These are phyloP conservation scores for Limosa lapponica DNA, from an alignment of 2,797 vertebrate genomes.

Conservation along the genomic window DNA sequence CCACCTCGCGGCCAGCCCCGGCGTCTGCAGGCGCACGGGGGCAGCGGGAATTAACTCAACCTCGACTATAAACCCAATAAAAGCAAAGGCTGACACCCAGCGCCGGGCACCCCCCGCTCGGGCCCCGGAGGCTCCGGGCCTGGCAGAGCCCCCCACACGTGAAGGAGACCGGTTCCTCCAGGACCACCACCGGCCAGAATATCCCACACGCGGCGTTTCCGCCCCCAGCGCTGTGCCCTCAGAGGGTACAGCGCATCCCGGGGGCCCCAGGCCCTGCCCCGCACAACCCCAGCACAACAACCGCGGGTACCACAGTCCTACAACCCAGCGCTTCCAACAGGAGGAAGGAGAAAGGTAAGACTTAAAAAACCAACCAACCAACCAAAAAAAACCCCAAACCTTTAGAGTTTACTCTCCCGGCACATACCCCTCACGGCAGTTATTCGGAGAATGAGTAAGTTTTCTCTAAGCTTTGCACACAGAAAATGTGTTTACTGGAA, in stretches of 20 bases:
- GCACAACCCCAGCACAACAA: neutral
- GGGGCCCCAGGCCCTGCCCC: neutral
- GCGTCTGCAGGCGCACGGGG: conserved; percentile 29
- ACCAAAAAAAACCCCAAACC: neutral
- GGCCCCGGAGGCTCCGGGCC: no score
- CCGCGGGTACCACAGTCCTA: neutral
- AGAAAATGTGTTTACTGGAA: neutral
- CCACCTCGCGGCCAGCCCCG: neutral
- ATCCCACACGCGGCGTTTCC: neutral
- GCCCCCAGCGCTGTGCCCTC: neutral
- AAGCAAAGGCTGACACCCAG: neutral
- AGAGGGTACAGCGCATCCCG: neutral
- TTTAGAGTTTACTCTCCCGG: conserved; percentile 1
- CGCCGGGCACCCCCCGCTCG: neutral
- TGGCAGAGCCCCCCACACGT: neutral
- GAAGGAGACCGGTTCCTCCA: neutral
- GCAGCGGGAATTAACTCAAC: neutral
- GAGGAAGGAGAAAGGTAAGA: neutral
- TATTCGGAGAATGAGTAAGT: conserved; percentile 13
- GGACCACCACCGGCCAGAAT: neutral
- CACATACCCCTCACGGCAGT: neutral
- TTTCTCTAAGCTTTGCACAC: conserved; percentile 25
- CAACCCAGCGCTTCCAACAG: neutral
- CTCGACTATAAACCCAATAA: neutral
- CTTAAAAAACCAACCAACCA: neutral